These are phyloP conservation scores for Corythaixoides concolor DNA, from an alignment of 2,113 vertebrate genomes.

Conservation along the genomic window DNA sequence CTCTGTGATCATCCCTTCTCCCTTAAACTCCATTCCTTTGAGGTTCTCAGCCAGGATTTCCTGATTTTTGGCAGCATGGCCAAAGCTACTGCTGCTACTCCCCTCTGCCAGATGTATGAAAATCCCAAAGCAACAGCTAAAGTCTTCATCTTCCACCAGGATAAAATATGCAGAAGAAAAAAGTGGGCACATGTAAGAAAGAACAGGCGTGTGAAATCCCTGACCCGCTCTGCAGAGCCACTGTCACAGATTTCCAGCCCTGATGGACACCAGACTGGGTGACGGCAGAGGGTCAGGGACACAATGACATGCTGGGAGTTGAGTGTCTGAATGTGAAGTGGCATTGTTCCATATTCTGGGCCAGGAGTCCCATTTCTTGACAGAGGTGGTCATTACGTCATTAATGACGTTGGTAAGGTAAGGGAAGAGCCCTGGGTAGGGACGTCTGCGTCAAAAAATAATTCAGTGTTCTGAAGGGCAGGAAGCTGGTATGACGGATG, in stretches of 20 bases:
- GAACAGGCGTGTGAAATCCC: background rate
- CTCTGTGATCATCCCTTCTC: background rate
- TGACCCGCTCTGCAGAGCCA: background rate
- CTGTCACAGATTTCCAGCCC: background rate
- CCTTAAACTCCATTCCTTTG: background rate
- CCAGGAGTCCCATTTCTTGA: background rate
- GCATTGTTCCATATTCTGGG: background rate
- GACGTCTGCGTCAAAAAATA: background rate
- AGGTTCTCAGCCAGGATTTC: background rate
- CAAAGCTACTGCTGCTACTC: background rate
- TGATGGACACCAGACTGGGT: background rate
- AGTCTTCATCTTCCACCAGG: background rate
- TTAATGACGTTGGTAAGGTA: background rate
- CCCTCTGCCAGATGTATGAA: background rate
- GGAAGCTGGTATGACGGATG: background rate
- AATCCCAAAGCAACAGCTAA: background rate
- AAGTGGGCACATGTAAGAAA: background rate
- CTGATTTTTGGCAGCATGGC: background rate
- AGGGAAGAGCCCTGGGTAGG: background rate
- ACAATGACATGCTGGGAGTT: background rate
- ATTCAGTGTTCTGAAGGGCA: background rate
- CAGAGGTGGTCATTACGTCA: background rate
- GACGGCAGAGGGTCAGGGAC: background rate
- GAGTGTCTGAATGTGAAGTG: background rate
- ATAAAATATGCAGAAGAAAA: background rate